phyloP scores from a whole-genome alignment of 2,113 vertebrate species.

The Salminus brasiliensis region DNA sequence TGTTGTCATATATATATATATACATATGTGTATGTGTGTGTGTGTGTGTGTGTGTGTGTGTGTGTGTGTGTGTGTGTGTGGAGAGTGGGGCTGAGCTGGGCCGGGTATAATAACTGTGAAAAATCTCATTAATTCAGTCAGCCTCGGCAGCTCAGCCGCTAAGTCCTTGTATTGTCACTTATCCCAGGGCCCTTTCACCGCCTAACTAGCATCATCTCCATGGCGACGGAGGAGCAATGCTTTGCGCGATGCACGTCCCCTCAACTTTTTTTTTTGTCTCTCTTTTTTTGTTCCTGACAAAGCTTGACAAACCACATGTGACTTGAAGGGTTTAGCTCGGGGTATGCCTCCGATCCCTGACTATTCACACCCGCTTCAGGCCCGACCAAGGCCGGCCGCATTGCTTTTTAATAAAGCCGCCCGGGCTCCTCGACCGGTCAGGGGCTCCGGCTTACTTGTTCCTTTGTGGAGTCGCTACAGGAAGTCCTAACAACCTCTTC shows the following conservation, averaged over 20 bases:
- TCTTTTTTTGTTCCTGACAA: slow-evolving; percentile 88
- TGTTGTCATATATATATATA: slow-evolving; percentile 87
- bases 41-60: no score
- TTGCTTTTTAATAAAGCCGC: slow-evolving; percentile 74
- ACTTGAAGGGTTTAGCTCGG: slow-evolving; percentile 82
- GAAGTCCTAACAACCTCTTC: slow-evolving; percentile 38
- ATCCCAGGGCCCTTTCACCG: slow-evolving; percentile 90
- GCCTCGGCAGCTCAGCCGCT: slow-evolving; percentile 79
- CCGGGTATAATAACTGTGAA: slow-evolving; percentile 97
- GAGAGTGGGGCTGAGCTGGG: slow-evolving; percentile 67
- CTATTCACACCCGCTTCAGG: slow-evolving; percentile 57
- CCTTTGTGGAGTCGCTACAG: slow-evolving; percentile 31
- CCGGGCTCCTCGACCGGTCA: background rate
- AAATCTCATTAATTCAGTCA: slow-evolving; percentile 99
- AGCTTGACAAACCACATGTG: slow-evolving; percentile 97
- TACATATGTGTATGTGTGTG: no score
- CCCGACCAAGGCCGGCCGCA: slow-evolving; percentile 75
- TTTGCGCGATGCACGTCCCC: slow-evolving; percentile 89
- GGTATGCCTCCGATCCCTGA: slow-evolving; percentile 76
- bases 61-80: slow-evolving; percentile 66
- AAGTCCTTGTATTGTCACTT: slow-evolving; percentile 98
- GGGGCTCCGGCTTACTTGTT: slow-evolving; percentile 15
- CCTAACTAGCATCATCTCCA: slow-evolving; percentile 95
- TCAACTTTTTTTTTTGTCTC: slow-evolving; percentile 48
- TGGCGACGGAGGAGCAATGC: slow-evolving; percentile 93